Conservation (phyloP, 2,888 invertebrate species). For the Polymixis flavicincta region DNA sequence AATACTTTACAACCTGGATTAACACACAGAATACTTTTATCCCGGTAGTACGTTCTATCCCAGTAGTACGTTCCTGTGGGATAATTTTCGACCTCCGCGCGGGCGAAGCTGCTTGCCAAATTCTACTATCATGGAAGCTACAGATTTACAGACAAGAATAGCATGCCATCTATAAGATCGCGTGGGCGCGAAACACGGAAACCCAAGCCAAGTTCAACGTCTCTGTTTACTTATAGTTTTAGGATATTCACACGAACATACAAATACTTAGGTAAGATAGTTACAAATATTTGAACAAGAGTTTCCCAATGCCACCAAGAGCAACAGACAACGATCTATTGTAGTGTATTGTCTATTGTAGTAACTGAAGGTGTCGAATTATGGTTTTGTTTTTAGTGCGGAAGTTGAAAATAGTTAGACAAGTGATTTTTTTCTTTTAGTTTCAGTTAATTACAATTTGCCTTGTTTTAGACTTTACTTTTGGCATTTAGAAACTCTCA, state of each 20-base stretch:
- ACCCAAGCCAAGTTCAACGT: conserved; percentile 54
- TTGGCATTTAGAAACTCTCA: background rate
- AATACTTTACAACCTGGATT: no score
- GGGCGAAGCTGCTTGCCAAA: background rate
- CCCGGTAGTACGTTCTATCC: no score
- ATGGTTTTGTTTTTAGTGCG: background rate
- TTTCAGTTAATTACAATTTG: background rate
- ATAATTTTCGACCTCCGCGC: no score
- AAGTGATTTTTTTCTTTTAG: background rate
- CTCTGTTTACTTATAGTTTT: conserved; percentile 41
- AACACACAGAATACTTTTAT: no score
- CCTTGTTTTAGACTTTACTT: background rate
- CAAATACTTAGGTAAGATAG: no score
- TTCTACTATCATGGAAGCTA: conserved; percentile 12
- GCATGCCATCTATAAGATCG: conserved; percentile 23
- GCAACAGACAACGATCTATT: no score
- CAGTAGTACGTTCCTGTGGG: no score
- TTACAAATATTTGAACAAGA: conserved; percentile 25
- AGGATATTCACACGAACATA: conserved; percentile 28
- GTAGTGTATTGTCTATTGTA: background rate
- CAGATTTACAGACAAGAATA: conserved; percentile 19
- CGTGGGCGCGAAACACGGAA: conserved; percentile 38
- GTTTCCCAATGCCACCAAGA: conserved; percentile 1
- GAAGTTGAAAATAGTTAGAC: background rate
- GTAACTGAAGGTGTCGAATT: background rate